Evolutionary conservation across 2,113 vertebrate species (phyloP).

Genomic region (Muscicapa adusta): DNA sequence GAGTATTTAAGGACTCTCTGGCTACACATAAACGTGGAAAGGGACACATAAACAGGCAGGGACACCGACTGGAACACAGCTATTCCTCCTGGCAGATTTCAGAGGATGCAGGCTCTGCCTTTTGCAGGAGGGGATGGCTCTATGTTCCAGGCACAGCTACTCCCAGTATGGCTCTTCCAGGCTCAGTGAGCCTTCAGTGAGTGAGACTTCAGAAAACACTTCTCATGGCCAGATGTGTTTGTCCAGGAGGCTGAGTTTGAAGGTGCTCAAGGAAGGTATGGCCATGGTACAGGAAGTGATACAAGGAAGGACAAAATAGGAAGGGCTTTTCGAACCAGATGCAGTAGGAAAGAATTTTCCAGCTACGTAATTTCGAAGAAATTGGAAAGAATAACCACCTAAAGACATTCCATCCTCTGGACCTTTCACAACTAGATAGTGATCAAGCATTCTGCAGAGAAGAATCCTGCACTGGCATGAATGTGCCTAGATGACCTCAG

Average conservation of each 20-base stretch:
- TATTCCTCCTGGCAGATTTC: not conserved
- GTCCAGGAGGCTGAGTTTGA: not conserved
- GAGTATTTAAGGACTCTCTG: not conserved
- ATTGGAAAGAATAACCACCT: not conserved
- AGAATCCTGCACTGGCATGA: not conserved
- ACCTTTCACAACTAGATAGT: not conserved
- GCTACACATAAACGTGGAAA: not conserved
- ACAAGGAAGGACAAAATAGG: not conserved
- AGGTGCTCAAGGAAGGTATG: not conserved
- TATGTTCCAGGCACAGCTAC: accelerated
- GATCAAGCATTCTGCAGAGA: slow-evolving; percentile 3
- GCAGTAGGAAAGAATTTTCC: not conserved
- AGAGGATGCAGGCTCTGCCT: not conserved
- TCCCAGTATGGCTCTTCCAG: not conserved
- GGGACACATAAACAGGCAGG: not conserved
- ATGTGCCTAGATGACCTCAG: not conserved
- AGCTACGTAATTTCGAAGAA: not conserved
- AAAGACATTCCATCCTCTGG: not conserved
- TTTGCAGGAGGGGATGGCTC: not conserved
- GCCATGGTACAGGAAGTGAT: not conserved
- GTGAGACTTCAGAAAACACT: not conserved
- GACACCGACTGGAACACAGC: not conserved
- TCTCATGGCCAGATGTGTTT: not conserved
- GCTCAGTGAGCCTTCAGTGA: not conserved
- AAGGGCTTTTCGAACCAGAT: not conserved